Conservation (phyloP, 53 echinoderm and acorn worm species). For the Holothuria leucospilota region DNA sequence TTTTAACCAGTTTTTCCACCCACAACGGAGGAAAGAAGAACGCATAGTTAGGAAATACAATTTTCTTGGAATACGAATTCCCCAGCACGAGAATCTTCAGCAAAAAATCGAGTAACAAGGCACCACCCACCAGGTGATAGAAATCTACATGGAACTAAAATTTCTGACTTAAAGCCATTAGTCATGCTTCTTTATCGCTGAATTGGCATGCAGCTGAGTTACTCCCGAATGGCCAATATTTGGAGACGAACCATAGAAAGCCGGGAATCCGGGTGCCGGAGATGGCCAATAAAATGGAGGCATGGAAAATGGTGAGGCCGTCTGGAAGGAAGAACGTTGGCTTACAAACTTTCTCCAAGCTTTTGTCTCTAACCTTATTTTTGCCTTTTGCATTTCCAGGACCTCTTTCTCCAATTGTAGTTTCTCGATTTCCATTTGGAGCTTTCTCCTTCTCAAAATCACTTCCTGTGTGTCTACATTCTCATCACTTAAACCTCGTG, state of each 20-base stretch:
- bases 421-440: constrained; percentile 41
- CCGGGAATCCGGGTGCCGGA: constrained; percentile 42
- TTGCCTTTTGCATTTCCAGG: constrained; percentile 48
- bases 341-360: constrained; percentile 34
- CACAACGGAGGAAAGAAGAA: too few species aligned
- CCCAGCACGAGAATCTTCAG: too few species aligned
- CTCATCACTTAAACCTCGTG: not conserved
- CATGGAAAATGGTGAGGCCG: constrained; percentile 15
- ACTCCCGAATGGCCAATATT: constrained; percentile 14
- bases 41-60: too few species aligned
- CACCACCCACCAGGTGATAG: too few species aligned
- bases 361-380: constrained; percentile 41
- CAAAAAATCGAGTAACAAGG: too few species aligned
- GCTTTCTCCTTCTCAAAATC: constrained; percentile 4
- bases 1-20: too few species aligned
- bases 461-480: constrained; percentile 27
- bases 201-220: constrained; percentile 7
- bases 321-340: constrained; percentile 30
- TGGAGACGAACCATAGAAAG: constrained; percentile 37
- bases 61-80: too few species aligned
- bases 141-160: too few species aligned
- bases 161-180: too few species aligned
- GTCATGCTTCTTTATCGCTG: not conserved
- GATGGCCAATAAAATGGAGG: constrained; percentile 49
- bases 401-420: constrained; percentile 45